phyloP scores from a whole-genome alignment of 2,113 vertebrate genomes.

The Poecilia latipinna region DNA sequence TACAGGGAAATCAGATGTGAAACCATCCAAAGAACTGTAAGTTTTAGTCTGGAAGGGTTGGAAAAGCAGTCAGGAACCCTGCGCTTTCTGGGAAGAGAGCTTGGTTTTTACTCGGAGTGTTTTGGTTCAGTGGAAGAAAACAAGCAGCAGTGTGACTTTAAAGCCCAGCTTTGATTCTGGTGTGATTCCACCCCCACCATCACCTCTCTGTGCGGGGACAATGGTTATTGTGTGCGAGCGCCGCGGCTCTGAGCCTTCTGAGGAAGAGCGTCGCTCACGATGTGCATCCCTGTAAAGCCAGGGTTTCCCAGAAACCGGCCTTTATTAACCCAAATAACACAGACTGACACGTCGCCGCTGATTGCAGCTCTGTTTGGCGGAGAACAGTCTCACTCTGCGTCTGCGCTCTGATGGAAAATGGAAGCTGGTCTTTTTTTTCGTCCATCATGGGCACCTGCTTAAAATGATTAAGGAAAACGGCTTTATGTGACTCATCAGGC shows the following conservation, averaged over 20 bases:
- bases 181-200: slow-evolving; percentile 19
- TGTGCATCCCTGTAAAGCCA: slow-evolving; percentile 43
- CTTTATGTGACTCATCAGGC: slow-evolving; percentile 60
- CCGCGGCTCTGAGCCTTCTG: slow-evolving; percentile 55
- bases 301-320: slow-evolving; percentile 31
- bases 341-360: slow-evolving; percentile 56
- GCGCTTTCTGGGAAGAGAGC: neutral
- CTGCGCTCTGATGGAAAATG: slow-evolving; percentile 49
- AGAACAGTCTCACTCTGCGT: slow-evolving; percentile 41
- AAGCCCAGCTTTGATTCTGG: slow-evolving; percentile 47
- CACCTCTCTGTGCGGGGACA: slow-evolving; percentile 55
- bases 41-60: neutral
- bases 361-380: slow-evolving; percentile 52
- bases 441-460: slow-evolving; percentile 51
- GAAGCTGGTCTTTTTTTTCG: slow-evolving; percentile 11
- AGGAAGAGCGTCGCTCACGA: slow-evolving; percentile 58
- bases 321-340: slow-evolving; percentile 57
- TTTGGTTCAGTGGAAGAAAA: slow-evolving; percentile 42
- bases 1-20: no score
- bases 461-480: slow-evolving; percentile 59
- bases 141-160: slow-evolving; percentile 53
- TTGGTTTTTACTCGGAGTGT: neutral
- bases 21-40: neutral
- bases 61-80: neutral
- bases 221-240: slow-evolving; percentile 74